A percentile compares a stretch with the other conserved stretches of the same genome.
phyloP scores from a whole-genome alignment of 2,797 vertebrate species.

The Schizopygopsis pylzovi region DNA sequence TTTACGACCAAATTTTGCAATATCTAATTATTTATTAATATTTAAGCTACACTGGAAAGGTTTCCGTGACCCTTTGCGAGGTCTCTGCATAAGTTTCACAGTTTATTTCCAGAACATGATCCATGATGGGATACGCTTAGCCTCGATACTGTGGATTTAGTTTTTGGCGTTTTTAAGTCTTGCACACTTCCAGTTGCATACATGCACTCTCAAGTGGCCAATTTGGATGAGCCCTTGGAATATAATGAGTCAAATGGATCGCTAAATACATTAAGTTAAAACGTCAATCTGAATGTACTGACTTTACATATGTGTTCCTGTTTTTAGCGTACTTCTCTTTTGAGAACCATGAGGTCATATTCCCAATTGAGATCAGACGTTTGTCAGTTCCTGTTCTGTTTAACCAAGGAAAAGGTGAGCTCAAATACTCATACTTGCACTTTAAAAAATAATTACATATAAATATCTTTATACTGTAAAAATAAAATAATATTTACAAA shows the following conservation, averaged over 20 bases:
- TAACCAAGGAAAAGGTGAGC: slow-evolving; percentile 69
- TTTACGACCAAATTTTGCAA: no score
- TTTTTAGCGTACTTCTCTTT: slow-evolving; percentile 70
- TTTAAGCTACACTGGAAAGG: no score
- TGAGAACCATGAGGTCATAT: slow-evolving; percentile 65
- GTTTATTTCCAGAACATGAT: background rate
- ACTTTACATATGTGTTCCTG: background rate
- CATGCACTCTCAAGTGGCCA: background rate
- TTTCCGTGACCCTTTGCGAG: background rate
- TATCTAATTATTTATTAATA: no score
- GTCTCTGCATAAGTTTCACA: background rate
- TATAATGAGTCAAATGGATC: background rate
- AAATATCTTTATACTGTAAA: no score
- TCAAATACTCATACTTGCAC: no score
- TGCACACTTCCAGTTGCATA: no score
- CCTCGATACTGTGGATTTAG: background rate
- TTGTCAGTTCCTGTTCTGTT: slow-evolving; percentile 72
- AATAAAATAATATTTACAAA: no score
- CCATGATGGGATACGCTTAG: background rate
- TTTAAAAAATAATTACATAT: background rate
- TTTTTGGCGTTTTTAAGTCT: no score
- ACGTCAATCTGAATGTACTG: background rate
- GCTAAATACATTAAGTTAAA: background rate
- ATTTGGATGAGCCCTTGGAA: background rate
- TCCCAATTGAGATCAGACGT: slow-evolving; percentile 74